Conservation (phyloP, 2,797 vertebrate species). For the Leuciscus waleckii region DNA sequence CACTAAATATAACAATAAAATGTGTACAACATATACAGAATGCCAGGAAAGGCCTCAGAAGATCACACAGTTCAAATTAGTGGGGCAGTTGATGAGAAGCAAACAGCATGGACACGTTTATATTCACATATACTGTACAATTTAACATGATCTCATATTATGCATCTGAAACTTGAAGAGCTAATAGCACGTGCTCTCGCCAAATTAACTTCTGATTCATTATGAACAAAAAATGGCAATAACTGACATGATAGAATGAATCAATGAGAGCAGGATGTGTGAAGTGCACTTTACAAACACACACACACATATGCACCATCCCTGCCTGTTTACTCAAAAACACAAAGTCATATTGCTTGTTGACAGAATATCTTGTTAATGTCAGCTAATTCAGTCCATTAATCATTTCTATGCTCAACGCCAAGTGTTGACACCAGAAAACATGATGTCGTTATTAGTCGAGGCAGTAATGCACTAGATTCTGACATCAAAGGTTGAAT, state of each 20-base stretch:
- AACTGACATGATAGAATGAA: background rate
- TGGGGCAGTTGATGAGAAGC: conserved; percentile 50
- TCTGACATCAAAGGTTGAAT: conserved; percentile 44
- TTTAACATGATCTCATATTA: background rate
- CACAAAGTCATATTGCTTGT: conserved; percentile 34
- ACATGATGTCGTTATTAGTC: background rate
- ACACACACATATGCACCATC: conserved; percentile 19
- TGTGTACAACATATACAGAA: background rate
- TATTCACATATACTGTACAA: background rate
- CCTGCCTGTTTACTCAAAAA: background rate
- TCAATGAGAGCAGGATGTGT: conserved; percentile 31
- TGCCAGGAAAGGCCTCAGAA: conserved; percentile 9
- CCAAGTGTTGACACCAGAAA: conserved; percentile 4
- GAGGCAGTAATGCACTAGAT: conserved; percentile 11
- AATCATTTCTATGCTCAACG: background rate
- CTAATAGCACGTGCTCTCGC: background rate
- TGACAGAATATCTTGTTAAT: conserved; percentile 40
- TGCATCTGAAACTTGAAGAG: background rate
- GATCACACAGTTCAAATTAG: conserved; percentile 9
- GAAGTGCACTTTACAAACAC: conserved; percentile 37
- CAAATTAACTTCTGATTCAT: background rate
- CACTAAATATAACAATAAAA: conserved; percentile 16
- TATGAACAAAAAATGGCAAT: background rate
- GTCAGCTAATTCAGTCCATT: background rate
- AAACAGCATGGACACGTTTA: conserved; percentile 53